Base-by-base conservation (phyloP, 2,797 vertebrate genomes). In the Aphelocoma californica region DNA sequence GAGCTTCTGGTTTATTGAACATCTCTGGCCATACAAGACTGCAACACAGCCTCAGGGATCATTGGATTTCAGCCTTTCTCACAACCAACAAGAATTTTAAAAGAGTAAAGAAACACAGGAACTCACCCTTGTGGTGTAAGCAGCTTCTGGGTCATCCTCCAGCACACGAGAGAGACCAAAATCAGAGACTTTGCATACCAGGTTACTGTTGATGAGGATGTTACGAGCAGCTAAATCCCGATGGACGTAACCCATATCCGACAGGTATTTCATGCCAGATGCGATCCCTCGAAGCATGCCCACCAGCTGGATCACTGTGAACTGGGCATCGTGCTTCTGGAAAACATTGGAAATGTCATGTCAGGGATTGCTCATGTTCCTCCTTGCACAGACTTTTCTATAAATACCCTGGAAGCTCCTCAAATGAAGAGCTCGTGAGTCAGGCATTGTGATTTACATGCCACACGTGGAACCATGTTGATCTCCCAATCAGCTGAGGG, bases 241-340 rank as follows among this genome's bases (percentile, higher is more conserved):
- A 93, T 99, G 98, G 65, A 99, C 98, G 0, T 99, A 99, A 31
- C 98, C 98, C 98, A 99, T 99, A 48, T 99, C 98, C 14, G 98
- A 98, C 88, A 99, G 97, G 86, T 99, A 99, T 34, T 98, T 98
- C 98, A 99, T 99, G 89, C 98, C 98, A 24, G 98, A 98, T 5
- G 98, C 98, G 10, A 99, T 99, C 29, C 98, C 98, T 56, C 98
- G 98, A 32, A 99, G 98, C 98, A 99, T 99, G 45, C 98, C 98
- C 74, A 99, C 98, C 53, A 98, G 97, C 97, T 99, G 98, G 92
- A 98, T 99, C 62, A 99, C 99, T 10, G 99, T 99, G 95, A 99
- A 99, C 98, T 99, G 99, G 89, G 99, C 99, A 81, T 99, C 99
- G 0, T 99, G 99, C 97, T 99, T 99, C 99, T 99, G 95, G 54